These are phyloP conservation scores for Liasis olivaceus DNA, from an alignment of 2,797 vertebrate species.

Conservation along the genomic window DNA sequence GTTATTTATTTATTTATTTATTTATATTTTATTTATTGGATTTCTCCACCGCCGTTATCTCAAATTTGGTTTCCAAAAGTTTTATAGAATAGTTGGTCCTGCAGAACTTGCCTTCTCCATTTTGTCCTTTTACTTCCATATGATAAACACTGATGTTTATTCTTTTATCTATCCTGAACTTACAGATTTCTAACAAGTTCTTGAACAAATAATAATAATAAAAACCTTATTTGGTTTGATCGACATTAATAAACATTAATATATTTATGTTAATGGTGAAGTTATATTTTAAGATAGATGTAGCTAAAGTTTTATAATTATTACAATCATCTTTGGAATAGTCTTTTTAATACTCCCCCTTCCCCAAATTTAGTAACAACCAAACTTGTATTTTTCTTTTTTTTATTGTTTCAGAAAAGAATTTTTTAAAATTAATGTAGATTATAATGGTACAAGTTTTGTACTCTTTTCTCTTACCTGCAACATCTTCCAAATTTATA, in stretches of 20 bases:
- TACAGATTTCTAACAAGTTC: constrained; percentile 1
- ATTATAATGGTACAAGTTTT: neutral
- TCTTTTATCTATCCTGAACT: neutral
- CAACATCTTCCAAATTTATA: neutral
- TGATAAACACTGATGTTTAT: neutral
- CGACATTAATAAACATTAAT: neutral
- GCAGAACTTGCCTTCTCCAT: neutral
- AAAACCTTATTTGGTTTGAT: neutral
- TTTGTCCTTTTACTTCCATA: neutral
- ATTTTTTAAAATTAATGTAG: neutral
- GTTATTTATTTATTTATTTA: too few relatives aligned
- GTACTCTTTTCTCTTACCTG: neutral
- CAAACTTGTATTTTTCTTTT: neutral
- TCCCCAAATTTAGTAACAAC: neutral
- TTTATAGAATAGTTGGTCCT: neutral
- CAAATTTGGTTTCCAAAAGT: neutral
- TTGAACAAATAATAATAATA: constrained; percentile 1
- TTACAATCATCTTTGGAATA: neutral
- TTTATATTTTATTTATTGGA: too few relatives aligned
- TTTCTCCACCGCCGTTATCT: neutral
- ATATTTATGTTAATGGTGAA: neutral
- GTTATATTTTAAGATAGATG: neutral
- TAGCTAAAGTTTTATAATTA: neutral
- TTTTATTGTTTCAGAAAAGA: neutral
- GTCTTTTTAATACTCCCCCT: neutral